Percentiles rank a stretch among this genome's conserved stretches.
These are phyloP conservation scores for Neofelis nebulosa DNA, from an alignment of 2,113 vertebrate species.

Conservation along the genomic window DNA sequence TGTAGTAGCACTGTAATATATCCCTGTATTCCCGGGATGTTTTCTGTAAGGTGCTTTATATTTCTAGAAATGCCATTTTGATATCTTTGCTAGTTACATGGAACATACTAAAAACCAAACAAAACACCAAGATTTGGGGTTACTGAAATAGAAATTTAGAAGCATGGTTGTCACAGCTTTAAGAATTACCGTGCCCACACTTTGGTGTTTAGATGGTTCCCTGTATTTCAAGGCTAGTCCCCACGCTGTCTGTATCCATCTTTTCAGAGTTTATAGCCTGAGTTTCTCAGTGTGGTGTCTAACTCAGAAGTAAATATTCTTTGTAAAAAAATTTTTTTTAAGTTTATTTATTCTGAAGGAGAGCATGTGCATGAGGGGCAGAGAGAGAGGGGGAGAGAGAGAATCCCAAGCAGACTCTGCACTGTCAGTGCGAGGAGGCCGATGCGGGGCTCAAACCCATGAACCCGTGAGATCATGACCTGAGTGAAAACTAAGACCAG, in stretches of 20 bases:
- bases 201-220: not conserved
- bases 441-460: no score
- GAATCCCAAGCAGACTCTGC: no score
- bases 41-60: not conserved
- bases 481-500: no score
- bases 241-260: not conserved
- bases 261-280: not conserved
- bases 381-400: no score
- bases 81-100: not conserved
- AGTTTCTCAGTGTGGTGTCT: not conserved
- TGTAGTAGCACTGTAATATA: not conserved
- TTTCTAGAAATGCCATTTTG: conserved; percentile 32
- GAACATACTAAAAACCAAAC: not conserved
- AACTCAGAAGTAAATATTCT: not conserved
- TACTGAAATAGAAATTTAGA: not conserved
- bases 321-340: no score
- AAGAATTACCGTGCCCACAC: not conserved
- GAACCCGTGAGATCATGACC: no score
- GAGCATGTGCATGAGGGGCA: no score
- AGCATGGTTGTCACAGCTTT: not conserved
- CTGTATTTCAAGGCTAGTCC: not conserved
- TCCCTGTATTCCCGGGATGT: not conserved
- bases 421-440: no score
- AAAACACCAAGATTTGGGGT: not conserved
- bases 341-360: no score